These are phyloP conservation scores for Strigamia maritima DNA, from an alignment of 2,888 invertebrate species.

Conservation along the genomic window DNA sequence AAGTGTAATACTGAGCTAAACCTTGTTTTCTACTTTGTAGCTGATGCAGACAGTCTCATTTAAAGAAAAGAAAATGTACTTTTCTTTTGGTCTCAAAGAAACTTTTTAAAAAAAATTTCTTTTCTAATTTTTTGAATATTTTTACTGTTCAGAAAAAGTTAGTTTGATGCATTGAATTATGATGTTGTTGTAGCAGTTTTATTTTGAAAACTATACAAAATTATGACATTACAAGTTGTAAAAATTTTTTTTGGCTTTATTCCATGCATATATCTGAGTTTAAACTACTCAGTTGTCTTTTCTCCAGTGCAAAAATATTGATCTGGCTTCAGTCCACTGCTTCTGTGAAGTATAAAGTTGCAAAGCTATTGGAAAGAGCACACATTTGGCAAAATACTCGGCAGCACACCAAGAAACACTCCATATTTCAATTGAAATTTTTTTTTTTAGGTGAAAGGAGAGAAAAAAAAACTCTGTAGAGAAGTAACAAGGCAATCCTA, in stretches of 20 bases:
- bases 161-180: no score
- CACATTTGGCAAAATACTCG: conserved; percentile 15
- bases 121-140: no score
- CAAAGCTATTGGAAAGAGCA: conserved; percentile 15
- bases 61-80: not conserved
- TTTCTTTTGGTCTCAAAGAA: not conserved
- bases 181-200: not conserved
- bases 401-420: conserved; percentile 9
- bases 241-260: not conserved
- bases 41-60: not conserved
- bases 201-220: not conserved
- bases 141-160: no score
- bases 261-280: conserved; percentile 15
- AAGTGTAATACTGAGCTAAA: not conserved
- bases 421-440: conserved; percentile 9
- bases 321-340: conserved; percentile 19
- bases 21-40: not conserved
- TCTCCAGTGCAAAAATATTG: conserved; percentile 8
- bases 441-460: not conserved
- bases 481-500: not conserved
- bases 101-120: no score
- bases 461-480: not conserved
- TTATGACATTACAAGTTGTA: not conserved
- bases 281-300: not conserved
- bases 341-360: conserved; percentile 16